Evolutionary conservation across 1,140 invertebrate genomes (phyloP), one percentile per base, ranked within the genome.

Genomic region (Lysiphlebus fabarum): DNA sequence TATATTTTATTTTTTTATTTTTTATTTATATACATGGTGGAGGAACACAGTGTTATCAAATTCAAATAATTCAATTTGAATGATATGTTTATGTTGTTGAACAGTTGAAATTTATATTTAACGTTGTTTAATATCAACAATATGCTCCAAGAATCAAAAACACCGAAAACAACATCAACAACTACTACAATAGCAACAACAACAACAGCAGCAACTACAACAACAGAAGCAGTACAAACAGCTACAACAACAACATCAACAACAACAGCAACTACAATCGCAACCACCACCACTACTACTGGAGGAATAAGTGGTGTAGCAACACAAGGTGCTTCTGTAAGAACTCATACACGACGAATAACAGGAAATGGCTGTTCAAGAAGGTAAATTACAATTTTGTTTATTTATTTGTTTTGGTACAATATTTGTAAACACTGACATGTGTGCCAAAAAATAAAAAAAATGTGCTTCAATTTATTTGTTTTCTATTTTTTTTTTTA

Each of bases 101-200:
- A 12, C 40, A 60, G 42, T 51, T 55, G 53, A 44, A 55, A 44
- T 9, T 53, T 6, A 47, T 60, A n/a, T 7, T 37, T 40, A n/a
- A 55, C 51, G 43, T 44, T 40, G 58, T 53, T 51, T 47, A 40
- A 50, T 60, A 14, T 55, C 49, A n/a, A 60, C 42, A 37, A 47
- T 14, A 60, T 60, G 58, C 58, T 60, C 14, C 58, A 60, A 38
- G 58, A 60, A 37, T 60, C 58, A 37, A 55, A 53, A 47, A n/a
- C 58, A 12, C 17, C 58, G 37, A 54, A 53, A 40, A 49, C 58
- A 43, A 50, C 26, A 14, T 8, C 56, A 10, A 12, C 58, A 11
- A 48, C 34, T 14, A 43, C 53, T 12, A 37, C 51, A 10, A 44
- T 43, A 17, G 38, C 58, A 6, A 34, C 49, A 26, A 26, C 17